phyloP scores from a whole-genome alignment of 2,888 invertebrate genomes.

The Drosophila peninsularis region DNA sequence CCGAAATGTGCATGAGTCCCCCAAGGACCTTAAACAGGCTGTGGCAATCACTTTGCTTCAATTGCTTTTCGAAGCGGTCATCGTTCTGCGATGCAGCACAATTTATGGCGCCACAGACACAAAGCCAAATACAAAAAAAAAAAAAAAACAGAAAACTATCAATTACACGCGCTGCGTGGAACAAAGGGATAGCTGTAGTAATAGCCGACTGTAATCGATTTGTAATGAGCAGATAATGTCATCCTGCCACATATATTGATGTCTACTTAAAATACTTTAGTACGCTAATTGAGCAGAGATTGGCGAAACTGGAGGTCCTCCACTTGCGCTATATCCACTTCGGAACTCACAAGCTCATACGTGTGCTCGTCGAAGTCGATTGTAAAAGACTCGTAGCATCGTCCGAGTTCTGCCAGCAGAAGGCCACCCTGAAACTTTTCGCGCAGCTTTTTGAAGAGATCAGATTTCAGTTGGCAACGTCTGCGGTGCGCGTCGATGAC shows the following conservation, averaged over 20 bases:
- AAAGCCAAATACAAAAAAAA: slow-evolving; percentile 1
- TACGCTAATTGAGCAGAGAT: background rate
- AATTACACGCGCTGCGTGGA: slow-evolving; percentile 23
- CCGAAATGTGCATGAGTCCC: slow-evolving; percentile 62
- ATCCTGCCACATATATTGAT: background rate
- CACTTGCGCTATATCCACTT: slow-evolving; percentile 1
- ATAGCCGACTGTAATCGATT: slow-evolving; percentile 10
- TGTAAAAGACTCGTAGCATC: background rate
- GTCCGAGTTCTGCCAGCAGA: slow-evolving; percentile 2
- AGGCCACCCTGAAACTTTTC: slow-evolving; percentile 32
- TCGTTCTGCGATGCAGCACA: slow-evolving; percentile 15
- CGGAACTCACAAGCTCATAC: slow-evolving; percentile 10
- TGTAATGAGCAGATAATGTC: slow-evolving; percentile 14
- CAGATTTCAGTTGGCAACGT: slow-evolving; percentile 18
- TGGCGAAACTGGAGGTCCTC: background rate
- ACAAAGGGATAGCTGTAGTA: slow-evolving; percentile 4
- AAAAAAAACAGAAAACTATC: slow-evolving; percentile 19
- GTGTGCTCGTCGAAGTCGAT: slow-evolving; percentile 9
- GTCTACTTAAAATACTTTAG: background rate
- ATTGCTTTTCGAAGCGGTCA: slow-evolving; percentile 61
- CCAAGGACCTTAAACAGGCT: slow-evolving; percentile 45
- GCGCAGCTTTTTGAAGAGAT: slow-evolving; percentile 40
- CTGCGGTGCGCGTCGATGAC: slow-evolving; percentile 20
- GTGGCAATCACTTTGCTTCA: slow-evolving; percentile 64
- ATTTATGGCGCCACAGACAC: slow-evolving; percentile 44